A percentile compares a stretch with the other conserved stretches of the same genome.
Conservation (phyloP, 2,888 invertebrate genomes). For the Cantharis rufa region DNA sequence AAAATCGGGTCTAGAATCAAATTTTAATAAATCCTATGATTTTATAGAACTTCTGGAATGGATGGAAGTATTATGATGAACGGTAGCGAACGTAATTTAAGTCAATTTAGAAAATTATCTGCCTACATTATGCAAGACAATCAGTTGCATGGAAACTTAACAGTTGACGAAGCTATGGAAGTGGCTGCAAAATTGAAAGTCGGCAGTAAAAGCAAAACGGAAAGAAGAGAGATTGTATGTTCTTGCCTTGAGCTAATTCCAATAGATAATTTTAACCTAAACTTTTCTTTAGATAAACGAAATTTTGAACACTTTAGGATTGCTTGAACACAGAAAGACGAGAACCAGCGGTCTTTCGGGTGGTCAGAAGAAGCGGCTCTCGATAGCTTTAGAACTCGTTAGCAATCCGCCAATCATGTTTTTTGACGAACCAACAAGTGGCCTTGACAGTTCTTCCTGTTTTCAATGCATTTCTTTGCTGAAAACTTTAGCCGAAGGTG, state of each 20-base stretch:
- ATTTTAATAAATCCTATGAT: not conserved
- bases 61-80: conserved; percentile 86
- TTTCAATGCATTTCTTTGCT: conserved; percentile 91
- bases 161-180: conserved; percentile 92
- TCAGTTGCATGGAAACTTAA: conserved; percentile 87
- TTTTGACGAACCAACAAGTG: conserved; percentile 96
- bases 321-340: conserved; percentile 85
- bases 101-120: conserved; percentile 87
- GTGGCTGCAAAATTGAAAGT: conserved; percentile 91
- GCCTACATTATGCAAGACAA: conserved; percentile 98
- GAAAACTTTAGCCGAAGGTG: conserved; percentile 86
- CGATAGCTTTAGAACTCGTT: conserved; percentile 91
- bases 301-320: conserved; percentile 85
- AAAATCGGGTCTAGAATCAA: too few species aligned
- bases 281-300: conserved; percentile 78
- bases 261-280: not conserved
- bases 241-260: not conserved
- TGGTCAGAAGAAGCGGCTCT: conserved; percentile 92
- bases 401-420: conserved; percentile 98
- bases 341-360: conserved; percentile 92
- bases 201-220: conserved; percentile 68
- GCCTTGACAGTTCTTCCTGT: conserved; percentile 93
- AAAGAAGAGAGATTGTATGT: conserved; percentile 85
- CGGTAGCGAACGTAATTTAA: conserved; percentile 79
- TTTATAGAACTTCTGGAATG: conserved; percentile 74